These are phyloP conservation scores for Bryconaethiops microstoma DNA, from an alignment of 2,797 vertebrate species.

Conservation along the genomic window DNA sequence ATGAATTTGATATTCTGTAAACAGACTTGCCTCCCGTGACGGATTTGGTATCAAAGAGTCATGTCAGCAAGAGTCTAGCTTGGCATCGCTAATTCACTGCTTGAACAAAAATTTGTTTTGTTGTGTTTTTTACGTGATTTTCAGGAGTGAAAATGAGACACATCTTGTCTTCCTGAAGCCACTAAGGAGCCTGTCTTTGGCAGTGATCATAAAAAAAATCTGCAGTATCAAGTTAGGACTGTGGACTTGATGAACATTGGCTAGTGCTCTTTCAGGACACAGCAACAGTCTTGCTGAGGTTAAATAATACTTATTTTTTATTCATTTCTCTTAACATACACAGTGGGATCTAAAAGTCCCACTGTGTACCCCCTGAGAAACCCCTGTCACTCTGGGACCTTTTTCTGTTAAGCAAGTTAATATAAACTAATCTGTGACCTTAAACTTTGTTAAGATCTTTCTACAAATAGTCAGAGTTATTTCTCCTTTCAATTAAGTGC, in stretches of 20 bases:
- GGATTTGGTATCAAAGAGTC: conserved; percentile 29
- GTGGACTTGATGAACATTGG: not conserved
- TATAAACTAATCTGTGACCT: no score
- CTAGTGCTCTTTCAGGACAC: not conserved
- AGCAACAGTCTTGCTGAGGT: not conserved
- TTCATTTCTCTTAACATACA: not conserved
- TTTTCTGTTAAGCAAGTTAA: no score
- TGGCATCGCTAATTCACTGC: conserved; percentile 40
- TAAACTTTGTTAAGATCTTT: no score
- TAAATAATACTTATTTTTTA: no score
- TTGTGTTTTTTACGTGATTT: conserved; percentile 12
- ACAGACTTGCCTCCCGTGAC: conserved; percentile 29
- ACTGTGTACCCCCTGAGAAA: no score
- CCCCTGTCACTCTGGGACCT: no score
- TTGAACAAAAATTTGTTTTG: not conserved
- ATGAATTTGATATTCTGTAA: conserved; percentile 41
- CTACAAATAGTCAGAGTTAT: no score
- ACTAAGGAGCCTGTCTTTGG: conserved; percentile 20
- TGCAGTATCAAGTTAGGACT: not conserved
- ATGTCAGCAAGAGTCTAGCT: conserved; percentile 41
- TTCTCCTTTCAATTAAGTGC: no score
- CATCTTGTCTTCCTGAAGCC: conserved; percentile 6
- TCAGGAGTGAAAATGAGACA: not conserved
- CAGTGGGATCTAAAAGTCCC: not conserved
- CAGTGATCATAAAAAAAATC: conserved; percentile 20